phyloP scores from a whole-genome alignment of 2,888 invertebrate genomes.

The Mylabris sibirica region DNA sequence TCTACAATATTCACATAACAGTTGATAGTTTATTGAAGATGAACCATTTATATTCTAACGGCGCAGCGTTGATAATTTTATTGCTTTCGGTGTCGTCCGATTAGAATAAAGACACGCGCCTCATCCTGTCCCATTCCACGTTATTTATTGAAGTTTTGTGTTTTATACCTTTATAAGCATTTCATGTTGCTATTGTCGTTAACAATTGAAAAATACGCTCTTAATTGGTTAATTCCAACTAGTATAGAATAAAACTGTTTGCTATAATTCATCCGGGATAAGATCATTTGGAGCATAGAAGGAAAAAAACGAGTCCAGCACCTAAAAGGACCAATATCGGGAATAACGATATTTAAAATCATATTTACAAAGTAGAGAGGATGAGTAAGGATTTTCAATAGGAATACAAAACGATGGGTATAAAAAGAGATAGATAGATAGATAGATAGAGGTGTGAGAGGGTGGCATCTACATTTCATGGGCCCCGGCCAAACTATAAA shows the following conservation, averaged over 20 bases:
- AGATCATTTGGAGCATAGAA: slow-evolving; percentile 53
- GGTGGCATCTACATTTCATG: slow-evolving; percentile 62
- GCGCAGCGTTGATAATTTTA: slow-evolving; percentile 61
- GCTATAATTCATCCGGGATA: slow-evolving; percentile 52
- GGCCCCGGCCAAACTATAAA: slow-evolving; percentile 59
- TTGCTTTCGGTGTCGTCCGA: slow-evolving; percentile 56
- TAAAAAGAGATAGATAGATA: slow-evolving; percentile 27
- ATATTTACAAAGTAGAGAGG: slow-evolving; percentile 53
- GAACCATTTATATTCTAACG: slow-evolving; percentile 60
- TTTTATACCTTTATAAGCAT: slow-evolving; percentile 53
- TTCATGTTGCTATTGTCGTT: slow-evolving; percentile 53
- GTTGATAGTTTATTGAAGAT: slow-evolving; percentile 49
- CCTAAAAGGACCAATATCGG: slow-evolving; percentile 57
- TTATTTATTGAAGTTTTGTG: slow-evolving; percentile 50
- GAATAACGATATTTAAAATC: slow-evolving; percentile 56
- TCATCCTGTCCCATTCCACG: slow-evolving; percentile 48
- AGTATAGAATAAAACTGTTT: slow-evolving; percentile 52
- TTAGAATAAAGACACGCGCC: slow-evolving; percentile 58
- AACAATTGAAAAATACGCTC: slow-evolving; percentile 32
- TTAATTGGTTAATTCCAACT: too few relatives aligned
- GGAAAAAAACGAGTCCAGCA: slow-evolving; percentile 47
- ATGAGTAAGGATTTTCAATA: slow-evolving; percentile 25
- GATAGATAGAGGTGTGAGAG: slow-evolving; percentile 34
- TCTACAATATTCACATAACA: slow-evolving; percentile 1
- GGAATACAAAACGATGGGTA: slow-evolving; percentile 31